Evolutionary conservation across 2,888 invertebrate species (phyloP).

Genomic region (Atrina japonica): DNA sequence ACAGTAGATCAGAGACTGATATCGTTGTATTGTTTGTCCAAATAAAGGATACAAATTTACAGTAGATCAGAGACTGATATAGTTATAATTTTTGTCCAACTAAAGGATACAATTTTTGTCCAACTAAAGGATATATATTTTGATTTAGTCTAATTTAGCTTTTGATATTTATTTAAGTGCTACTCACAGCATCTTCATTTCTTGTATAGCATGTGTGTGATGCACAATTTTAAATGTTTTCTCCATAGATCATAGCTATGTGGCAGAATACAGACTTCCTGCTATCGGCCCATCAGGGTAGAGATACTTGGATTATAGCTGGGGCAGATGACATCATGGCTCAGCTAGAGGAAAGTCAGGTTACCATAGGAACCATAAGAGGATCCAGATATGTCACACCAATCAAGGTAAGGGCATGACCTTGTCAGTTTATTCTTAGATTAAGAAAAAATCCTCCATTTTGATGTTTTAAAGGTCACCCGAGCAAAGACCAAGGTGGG

Average conservation of each 20-base stretch:
- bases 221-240: background rate
- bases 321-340: slow-evolving; percentile 80
- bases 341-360: slow-evolving; percentile 80
- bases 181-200: too few relatives aligned
- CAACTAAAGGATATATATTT: too few relatives aligned
- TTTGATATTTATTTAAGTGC: too few relatives aligned
- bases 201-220: background rate
- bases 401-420: slow-evolving; percentile 71
- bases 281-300: slow-evolving; percentile 74
- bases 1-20: too few relatives aligned
- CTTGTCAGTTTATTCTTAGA: background rate
- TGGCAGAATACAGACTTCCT: slow-evolving; percentile 79
- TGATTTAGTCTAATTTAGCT: too few relatives aligned
- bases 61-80: too few relatives aligned
- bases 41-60: too few relatives aligned
- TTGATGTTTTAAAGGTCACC: too few relatives aligned
- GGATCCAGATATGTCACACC: slow-evolving; percentile 80
- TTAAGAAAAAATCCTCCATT: background rate
- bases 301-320: slow-evolving; percentile 78
- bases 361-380: slow-evolving; percentile 79
- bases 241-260: slow-evolving; percentile 73
- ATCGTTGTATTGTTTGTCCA: too few relatives aligned
- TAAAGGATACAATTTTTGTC: too few relatives aligned
- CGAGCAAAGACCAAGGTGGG: too few relatives aligned
- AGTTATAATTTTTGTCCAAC: too few relatives aligned